Base-by-base conservation (phyloP, 2,113 vertebrate species). In the Gasterosteus aculeatus region DNA sequence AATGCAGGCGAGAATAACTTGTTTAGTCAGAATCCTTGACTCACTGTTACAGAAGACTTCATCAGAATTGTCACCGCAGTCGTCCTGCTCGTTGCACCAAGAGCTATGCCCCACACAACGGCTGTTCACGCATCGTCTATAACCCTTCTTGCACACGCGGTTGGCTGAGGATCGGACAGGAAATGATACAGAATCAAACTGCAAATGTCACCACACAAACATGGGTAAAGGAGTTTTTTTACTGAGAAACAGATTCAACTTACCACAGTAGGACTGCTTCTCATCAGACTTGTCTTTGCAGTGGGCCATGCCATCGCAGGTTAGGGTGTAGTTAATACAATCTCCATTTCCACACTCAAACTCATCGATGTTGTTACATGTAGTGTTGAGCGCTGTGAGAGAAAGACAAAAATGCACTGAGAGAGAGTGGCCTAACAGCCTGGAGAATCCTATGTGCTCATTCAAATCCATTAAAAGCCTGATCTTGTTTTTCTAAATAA, bases 251-350 rank as follows among this genome's bases (percentile, higher is more conserved):
- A 59, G 10, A 16, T 19, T 58, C 42, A 58, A 74, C 89, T 80
- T 91, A 99, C 98, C 95, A 86, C 98, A 99, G 93, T 98, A 99
- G 75, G 96, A 97, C 6, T 95, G 97, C 79, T 99, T 99, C 94
- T 99, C 98, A 0, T 99, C 98, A 0, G 98, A 99, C 92, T 98
- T 99, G 95, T 99, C 97, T 89, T 98, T 99, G 94, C 98, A 99
- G 92, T 99, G 95, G 16, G 96, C 94, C 65, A 93, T 94, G 0
- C 96, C 95, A 0, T 99, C 97, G 0, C 97, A 99, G 0, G 97
- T 98, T 85, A 95, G 92, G 63, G 95, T 96, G 94, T 98, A 99
- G 91, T 96, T 95, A 10, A 99, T 93, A 72, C 98, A 99, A 87
- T 99, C 97, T 0, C 97, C 96, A 0, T 98, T 99, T 7, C 96